phyloP scores from a whole-genome alignment of 1,140 invertebrate genomes.

The Drosophila parvula region DNA sequence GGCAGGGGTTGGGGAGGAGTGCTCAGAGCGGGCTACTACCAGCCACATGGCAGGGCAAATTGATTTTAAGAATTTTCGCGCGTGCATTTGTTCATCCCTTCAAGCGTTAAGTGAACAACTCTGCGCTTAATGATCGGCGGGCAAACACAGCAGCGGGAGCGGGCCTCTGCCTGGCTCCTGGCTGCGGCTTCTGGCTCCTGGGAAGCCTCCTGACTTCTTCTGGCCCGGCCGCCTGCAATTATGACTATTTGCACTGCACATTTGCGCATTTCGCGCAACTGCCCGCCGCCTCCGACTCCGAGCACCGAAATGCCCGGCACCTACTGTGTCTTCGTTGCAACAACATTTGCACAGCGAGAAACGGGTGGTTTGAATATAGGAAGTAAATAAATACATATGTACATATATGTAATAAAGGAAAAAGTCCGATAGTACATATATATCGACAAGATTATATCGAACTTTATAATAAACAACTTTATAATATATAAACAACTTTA shows the following conservation, averaged over 20 bases:
- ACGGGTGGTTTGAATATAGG: background rate
- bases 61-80: constrained; percentile 79
- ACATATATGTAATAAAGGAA: too few species aligned
- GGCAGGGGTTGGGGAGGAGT: constrained; percentile 17
- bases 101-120: constrained; percentile 79
- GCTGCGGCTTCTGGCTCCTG: background rate
- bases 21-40: constrained; percentile 1
- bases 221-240: constrained; percentile 62
- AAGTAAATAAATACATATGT: too few species aligned
- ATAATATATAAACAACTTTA: too few species aligned
- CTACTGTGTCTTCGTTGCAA: background rate
- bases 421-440: too few species aligned
- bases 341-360: constrained; percentile 9
- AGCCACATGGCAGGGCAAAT: constrained; percentile 58
- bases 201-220: constrained; percentile 18
- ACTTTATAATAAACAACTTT: too few species aligned
- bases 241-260: constrained; percentile 79
- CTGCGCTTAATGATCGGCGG: constrained; percentile 71
- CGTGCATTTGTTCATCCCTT: constrained; percentile 77
- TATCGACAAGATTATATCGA: too few species aligned
- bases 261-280: constrained; percentile 60
- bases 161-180: background rate
- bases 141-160: constrained; percentile 18
- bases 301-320: background rate
- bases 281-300: constrained; percentile 11